phyloP scores from a whole-genome alignment of 2,113 vertebrate genomes.

The Cephalopterus ornatus region DNA sequence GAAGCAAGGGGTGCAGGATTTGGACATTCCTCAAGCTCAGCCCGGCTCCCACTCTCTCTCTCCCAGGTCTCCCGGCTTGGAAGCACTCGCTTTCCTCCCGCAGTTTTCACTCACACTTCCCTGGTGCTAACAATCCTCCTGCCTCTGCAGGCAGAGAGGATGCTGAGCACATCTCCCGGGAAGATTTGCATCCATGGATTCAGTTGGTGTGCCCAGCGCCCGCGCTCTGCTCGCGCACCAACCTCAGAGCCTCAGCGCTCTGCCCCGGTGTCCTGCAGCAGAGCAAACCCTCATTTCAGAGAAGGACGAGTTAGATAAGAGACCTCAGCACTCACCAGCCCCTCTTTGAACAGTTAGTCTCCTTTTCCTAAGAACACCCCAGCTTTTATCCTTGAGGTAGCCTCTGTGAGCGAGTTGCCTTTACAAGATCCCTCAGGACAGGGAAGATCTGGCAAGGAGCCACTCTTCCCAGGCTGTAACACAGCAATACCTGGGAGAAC shows the following conservation, averaged over 20 bases:
- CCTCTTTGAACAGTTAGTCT: background rate
- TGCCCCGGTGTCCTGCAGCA: background rate
- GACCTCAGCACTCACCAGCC: background rate
- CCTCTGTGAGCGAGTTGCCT: accelerated
- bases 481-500: background rate
- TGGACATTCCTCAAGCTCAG: background rate
- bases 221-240: accelerated
- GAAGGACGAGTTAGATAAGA: background rate
- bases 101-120: background rate
- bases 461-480: background rate
- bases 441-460: background rate
- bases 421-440: background rate
- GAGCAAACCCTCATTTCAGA: background rate
- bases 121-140: background rate
- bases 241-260: accelerated
- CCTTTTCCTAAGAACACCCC: background rate
- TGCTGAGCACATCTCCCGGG: background rate
- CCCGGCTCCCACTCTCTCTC: background rate
- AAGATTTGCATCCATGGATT: accelerated
- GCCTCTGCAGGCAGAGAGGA: background rate
- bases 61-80: background rate
- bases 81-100: background rate
- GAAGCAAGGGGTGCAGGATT: background rate
- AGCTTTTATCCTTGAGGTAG: background rate
- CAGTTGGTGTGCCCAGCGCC: accelerated